Evolutionary conservation across 2,797 vertebrate genomes (phyloP).

Genomic region (Pseudochromis fuscus): DNA sequence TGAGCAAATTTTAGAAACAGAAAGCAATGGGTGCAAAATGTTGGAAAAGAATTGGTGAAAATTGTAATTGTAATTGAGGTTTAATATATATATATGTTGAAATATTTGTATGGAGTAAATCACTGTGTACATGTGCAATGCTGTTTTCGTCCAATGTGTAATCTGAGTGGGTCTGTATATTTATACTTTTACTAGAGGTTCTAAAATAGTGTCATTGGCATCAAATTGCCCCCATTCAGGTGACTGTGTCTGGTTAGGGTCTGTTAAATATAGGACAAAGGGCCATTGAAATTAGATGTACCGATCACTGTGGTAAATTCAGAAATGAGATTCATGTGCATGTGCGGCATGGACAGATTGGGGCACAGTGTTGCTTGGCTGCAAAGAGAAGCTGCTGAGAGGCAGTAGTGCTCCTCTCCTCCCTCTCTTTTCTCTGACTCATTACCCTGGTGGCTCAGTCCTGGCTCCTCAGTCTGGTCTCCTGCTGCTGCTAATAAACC

Average conservation of each 20-base stretch:
- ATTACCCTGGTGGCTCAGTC: constrained; percentile 99
- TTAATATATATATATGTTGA: background rate
- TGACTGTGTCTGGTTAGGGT: no score
- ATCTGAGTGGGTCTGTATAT: background rate
- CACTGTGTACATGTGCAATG: background rate
- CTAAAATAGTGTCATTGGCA: no score
- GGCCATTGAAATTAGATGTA: constrained; percentile 12
- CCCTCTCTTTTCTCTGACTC: constrained; percentile 93
- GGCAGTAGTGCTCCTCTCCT: constrained; percentile 77
- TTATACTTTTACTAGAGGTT: no score
- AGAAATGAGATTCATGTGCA: constrained; percentile 83
- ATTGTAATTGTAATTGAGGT: background rate
- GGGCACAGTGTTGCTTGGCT: constrained; percentile 86
- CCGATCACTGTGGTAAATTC: constrained; percentile 37
- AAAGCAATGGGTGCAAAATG: background rate
- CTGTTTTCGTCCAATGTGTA: background rate
- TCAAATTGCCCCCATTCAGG: no score
- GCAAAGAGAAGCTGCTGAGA: constrained; percentile 89
- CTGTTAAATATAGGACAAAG: constrained; percentile 24
- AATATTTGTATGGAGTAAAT: background rate
- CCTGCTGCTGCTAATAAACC: constrained; percentile 99
- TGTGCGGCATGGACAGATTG: constrained; percentile 91
- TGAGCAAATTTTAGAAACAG: background rate
- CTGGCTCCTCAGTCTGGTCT: constrained; percentile 96
- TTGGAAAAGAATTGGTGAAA: background rate